Evolutionary conservation across 1,140 invertebrate species (phyloP), one percentile per base, ranked within the genome.

Genomic region (Diorhabda elongata): DNA sequence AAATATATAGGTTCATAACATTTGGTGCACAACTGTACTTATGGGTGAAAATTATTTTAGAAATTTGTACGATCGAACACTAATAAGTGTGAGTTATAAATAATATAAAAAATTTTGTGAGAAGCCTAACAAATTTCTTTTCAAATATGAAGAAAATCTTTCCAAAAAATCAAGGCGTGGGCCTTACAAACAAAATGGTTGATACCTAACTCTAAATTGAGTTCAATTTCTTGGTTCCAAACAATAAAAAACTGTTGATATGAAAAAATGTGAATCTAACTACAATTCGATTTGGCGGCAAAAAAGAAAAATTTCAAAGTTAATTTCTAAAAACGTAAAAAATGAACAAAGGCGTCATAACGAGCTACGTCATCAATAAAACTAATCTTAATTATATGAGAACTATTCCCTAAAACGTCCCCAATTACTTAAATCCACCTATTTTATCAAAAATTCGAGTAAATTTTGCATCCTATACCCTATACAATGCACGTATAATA

Each of bases 321-420:
- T 58, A n/a, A 70, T 66, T 65, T 45, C 56, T 62, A 69, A 52
- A 73, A 71, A 70, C 64, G 67, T 67, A 52, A 52, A 71, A 76
- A 73, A 65, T 61, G 44, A 69, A 68, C 57, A 69, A 76, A 75
- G 70, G 71, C 71, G 71, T 70, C 70, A 69, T 74, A 73, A 65
- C 67, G 42, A 68, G 42, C 73, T 71, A 78, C 77, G 77, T 78
- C 77, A 78, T 77, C 77, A 78, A 71, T 74, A 64, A 76, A 74
- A 73, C 68, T 73, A 58, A 64, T 66, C 42, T 58, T 73, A 62
- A 75, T 76, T 69, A 68, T 65, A 26, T 45, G 7, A n/a, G 47
- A 41, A 41, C 44, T 42, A 45, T 64, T 5, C 68, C 42, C 44
- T 44, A 42, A 41, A 45, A 65, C 57, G 58, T 11, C 11, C 26